Evolutionary conservation across 2,797 vertebrate genomes (phyloP).

Genomic region (Enteromius fasciolatus): DNA sequence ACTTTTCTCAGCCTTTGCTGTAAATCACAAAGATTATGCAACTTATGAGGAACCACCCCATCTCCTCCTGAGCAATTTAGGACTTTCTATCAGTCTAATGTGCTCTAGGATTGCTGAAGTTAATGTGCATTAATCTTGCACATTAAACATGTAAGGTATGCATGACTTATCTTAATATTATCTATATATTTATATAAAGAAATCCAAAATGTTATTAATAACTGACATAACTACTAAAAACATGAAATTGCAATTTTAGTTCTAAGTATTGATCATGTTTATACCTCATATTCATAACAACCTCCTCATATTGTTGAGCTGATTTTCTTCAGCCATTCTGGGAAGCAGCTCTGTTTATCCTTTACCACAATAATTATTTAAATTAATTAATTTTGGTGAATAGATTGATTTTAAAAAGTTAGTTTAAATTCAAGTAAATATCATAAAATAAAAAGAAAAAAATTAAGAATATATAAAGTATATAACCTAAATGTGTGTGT

Average conservation of each 20-base stretch:
- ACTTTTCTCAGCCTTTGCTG: slow-evolving; percentile 9
- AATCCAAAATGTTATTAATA: neutral
- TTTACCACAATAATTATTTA: no score
- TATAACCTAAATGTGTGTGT: no score
- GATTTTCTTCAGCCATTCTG: no score
- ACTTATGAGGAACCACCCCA: slow-evolving; percentile 6
- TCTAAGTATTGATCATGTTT: neutral
- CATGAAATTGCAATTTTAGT: neutral
- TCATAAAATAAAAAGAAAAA: no score
- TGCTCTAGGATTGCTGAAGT: neutral
- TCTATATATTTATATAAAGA: neutral
- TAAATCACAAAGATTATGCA: slow-evolving; percentile 30
- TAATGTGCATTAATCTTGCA: neutral
- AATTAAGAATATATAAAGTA: no score
- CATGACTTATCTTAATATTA: neutral
- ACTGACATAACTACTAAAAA: neutral
- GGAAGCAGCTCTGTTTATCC: no score
- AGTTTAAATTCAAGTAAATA: no score
- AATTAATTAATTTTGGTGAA: no score
- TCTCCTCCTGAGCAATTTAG: slow-evolving; percentile 7
- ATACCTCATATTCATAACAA: neutral
- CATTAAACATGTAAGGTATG: neutral
- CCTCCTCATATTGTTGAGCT: no score
- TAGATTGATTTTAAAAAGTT: no score
- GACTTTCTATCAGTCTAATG: slow-evolving; percentile 21